phyloP scores from a whole-genome alignment of 2,888 invertebrate species.

The Pardosa pseudoannulata region DNA sequence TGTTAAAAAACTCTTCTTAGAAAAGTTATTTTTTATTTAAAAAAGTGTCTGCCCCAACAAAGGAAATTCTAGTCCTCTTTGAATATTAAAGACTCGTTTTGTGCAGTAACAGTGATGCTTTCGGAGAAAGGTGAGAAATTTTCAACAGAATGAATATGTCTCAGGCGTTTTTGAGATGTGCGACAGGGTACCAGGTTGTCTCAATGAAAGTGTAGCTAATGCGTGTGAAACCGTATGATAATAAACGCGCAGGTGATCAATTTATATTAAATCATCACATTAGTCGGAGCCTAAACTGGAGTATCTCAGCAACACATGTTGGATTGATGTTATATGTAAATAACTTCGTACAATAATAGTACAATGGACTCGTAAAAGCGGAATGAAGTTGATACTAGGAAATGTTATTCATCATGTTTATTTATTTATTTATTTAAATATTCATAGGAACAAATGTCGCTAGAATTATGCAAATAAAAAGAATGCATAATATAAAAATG shows the following conservation, averaged over 20 bases:
- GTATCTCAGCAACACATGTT: not conserved
- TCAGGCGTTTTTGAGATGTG: not conserved
- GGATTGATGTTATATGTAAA: slow-evolving; percentile 1
- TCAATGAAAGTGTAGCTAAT: slow-evolving; percentile 18
- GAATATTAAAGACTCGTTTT: slow-evolving; percentile 54
- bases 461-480: no score
- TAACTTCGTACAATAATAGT: not conserved
- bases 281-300: not conserved
- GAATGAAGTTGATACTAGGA: no score
- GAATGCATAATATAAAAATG: no score
- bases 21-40: not conserved
- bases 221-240: not conserved
- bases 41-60: not conserved
- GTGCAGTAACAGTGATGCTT: slow-evolving; percentile 26
- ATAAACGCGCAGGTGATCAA: slow-evolving; percentile 8
- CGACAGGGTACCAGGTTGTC: not conserved
- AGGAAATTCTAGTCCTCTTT: slow-evolving; percentile 10
- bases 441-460: no score
- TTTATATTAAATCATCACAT: slow-evolving; percentile 16
- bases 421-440: no score
- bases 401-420: no score
- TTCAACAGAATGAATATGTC: slow-evolving; percentile 4
- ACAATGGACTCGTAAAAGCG: not conserved
- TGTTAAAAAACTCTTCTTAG: not conserved
- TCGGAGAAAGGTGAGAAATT: slow-evolving; percentile 35